Percentiles rank a stretch among this genome's conserved stretches.
phyloP scores from a whole-genome alignment of 2,113 vertebrate genomes.

The Cyprinodon variegatus region DNA sequence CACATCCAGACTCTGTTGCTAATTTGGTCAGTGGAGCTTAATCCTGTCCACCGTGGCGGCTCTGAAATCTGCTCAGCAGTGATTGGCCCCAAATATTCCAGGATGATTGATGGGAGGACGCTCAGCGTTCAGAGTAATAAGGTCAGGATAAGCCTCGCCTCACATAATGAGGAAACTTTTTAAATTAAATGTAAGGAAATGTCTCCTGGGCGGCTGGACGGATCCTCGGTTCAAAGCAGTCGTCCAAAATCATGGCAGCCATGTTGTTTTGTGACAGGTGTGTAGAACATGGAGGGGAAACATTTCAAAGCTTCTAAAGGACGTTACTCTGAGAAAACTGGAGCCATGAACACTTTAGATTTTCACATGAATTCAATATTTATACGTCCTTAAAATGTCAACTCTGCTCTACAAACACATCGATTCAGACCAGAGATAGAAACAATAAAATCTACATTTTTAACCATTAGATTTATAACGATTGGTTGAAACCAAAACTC shows the following conservation, averaged over 20 bases:
- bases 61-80: slow-evolving; percentile 47
- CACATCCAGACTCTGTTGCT: slow-evolving; percentile 39
- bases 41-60: slow-evolving; percentile 52
- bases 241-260: too few relatives aligned
- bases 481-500: too few relatives aligned
- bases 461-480: too few relatives aligned
- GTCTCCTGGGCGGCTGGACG: slow-evolving; percentile 22
- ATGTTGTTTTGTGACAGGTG: too few relatives aligned
- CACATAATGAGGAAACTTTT: slow-evolving; percentile 32
- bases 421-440: background rate
- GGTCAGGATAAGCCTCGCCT: slow-evolving; percentile 21
- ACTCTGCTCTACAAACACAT: background rate
- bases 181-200: slow-evolving; percentile 45
- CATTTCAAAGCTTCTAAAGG: too few relatives aligned
- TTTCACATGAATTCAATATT: background rate
- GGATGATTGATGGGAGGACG: slow-evolving; percentile 56
- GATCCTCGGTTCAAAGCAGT: background rate
- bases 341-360: background rate
- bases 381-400: background rate
- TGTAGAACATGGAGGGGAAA: too few relatives aligned
- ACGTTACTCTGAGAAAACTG: too few relatives aligned
- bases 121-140: slow-evolving; percentile 40
- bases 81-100: slow-evolving; percentile 61
- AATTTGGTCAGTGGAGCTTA: slow-evolving; percentile 50
- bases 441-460: too few relatives aligned